A percentile compares a stretch with the other conserved stretches of the same genome.
phyloP scores from a whole-genome alignment of 92 coral and sea anemone species.

The Actinernus sp. region DNA sequence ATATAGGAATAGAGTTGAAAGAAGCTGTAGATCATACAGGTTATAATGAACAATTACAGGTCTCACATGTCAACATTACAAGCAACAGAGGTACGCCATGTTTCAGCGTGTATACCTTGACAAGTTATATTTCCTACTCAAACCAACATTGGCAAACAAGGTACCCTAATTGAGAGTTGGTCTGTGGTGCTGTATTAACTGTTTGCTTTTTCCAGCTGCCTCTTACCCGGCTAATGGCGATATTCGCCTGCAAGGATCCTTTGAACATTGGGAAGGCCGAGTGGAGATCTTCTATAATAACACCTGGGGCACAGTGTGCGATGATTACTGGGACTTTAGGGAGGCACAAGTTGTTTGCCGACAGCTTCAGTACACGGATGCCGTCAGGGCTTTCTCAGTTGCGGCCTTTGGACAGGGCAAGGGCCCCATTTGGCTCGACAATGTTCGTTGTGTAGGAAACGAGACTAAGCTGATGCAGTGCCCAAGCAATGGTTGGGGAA shows the following conservation, averaged over 20 bases:
- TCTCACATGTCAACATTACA: too few relatives aligned
- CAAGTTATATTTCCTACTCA: too few relatives aligned
- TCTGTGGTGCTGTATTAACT: too few relatives aligned
- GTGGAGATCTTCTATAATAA: background rate
- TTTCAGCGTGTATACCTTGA: too few relatives aligned
- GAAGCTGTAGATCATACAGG: too few relatives aligned
- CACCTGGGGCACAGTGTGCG: slow-evolving; percentile 12
- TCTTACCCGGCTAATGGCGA: slow-evolving; percentile 6
- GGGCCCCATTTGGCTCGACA: background rate
- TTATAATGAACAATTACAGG: too few relatives aligned
- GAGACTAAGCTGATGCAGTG: slow-evolving; percentile 1
- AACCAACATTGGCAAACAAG: too few relatives aligned
- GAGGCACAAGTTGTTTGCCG: slow-evolving; percentile 10
- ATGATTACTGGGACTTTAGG: slow-evolving; percentile 6
- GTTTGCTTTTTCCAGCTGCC: too few relatives aligned
- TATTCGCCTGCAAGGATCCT: background rate
- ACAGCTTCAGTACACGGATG: background rate
- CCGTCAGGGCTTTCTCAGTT: background rate
- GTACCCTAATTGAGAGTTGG: too few relatives aligned
- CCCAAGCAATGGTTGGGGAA: background rate
- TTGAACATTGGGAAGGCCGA: background rate
- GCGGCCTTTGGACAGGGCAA: background rate
- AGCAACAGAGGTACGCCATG: too few relatives aligned
- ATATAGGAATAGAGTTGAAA: too few relatives aligned
- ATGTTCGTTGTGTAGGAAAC: background rate